Conservation (phyloP, 2,888 invertebrate genomes). For the Danaus chrysippus region DNA sequence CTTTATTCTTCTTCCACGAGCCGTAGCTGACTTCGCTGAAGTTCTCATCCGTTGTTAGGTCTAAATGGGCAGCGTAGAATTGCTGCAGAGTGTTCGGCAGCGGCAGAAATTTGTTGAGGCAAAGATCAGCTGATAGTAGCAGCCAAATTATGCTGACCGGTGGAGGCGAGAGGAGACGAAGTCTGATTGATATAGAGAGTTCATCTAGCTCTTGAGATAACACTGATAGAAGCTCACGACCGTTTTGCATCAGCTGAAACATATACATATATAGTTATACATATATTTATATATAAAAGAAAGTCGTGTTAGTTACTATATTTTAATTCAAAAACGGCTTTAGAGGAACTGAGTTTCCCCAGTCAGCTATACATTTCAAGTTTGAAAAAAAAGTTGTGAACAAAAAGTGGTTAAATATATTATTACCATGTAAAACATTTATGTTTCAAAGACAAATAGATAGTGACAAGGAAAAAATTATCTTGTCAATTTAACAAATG, state of each 20-base stretch:
- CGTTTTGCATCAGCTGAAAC: conserved; percentile 71
- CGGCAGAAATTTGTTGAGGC: conserved; percentile 69
- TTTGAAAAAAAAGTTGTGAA: too few species aligned
- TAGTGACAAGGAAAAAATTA: too few species aligned
- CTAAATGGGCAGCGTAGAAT: conserved; percentile 68
- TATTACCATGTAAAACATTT: too few species aligned
- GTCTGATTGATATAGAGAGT: conserved; percentile 62
- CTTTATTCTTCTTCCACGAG: conserved; percentile 68
- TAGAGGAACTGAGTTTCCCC: too few species aligned
- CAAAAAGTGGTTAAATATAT: too few species aligned
- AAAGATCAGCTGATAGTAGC: conserved; percentile 62
- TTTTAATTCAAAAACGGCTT: too few species aligned
- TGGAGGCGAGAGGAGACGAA: conserved; percentile 58
- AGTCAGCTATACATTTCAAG: too few species aligned
- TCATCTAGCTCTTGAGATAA: conserved; percentile 64
- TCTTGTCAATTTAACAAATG: too few species aligned
- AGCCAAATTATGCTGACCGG: conserved; percentile 68
- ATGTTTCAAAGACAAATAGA: too few species aligned
- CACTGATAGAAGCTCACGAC: conserved; percentile 61
- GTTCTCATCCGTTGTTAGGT: conserved; percentile 57
- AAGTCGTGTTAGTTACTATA: too few species aligned
- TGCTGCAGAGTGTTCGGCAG: conserved; percentile 67
- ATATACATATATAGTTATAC: conserved; percentile 16
- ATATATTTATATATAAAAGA: too few species aligned
- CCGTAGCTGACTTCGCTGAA: conserved; percentile 69